These are phyloP conservation scores for Antennarius maculatus DNA, from an alignment of 2,797 vertebrate genomes.

Conservation along the genomic window DNA sequence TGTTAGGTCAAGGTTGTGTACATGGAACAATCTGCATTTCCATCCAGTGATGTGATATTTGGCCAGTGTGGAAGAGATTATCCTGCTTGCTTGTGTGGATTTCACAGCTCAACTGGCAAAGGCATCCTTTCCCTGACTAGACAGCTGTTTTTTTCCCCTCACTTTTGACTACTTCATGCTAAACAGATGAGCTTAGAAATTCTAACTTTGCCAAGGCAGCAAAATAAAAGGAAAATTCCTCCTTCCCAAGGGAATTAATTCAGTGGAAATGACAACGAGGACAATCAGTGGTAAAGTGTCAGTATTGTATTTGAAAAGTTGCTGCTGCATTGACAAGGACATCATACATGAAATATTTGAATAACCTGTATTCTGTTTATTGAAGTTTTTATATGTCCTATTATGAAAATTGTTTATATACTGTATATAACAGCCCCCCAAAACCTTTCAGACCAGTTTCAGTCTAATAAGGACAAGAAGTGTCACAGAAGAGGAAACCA, in stretches of 20 bases:
- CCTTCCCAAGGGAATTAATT: slow-evolving; percentile 57
- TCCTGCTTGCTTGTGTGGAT: slow-evolving; percentile 68
- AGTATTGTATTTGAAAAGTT: slow-evolving; percentile 43
- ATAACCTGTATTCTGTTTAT: background rate
- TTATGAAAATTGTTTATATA: background rate
- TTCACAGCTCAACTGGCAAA: slow-evolving; percentile 73
- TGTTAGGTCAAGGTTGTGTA: slow-evolving; percentile 41
- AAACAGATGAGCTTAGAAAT: slow-evolving; percentile 62
- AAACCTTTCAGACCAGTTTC: background rate
- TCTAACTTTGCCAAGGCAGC: slow-evolving; percentile 61
- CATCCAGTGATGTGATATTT: slow-evolving; percentile 60
- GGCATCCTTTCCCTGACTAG: slow-evolving; percentile 58
- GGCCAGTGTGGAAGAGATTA: slow-evolving; percentile 66
- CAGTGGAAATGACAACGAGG: slow-evolving; percentile 46
- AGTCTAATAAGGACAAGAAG: background rate
- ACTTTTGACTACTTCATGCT: slow-evolving; percentile 63
- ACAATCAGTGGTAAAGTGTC: slow-evolving; percentile 35
- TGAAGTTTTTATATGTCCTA: background rate
- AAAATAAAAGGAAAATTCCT: slow-evolving; percentile 51
- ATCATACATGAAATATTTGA: background rate
- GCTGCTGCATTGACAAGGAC: slow-evolving; percentile 11
- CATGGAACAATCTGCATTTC: slow-evolving; percentile 38
- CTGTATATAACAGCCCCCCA: background rate
- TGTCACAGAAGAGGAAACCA: background rate
- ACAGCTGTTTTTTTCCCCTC: slow-evolving; percentile 64